These are phyloP conservation scores for Neelides sp. DNA, from an alignment of 1,140 invertebrate species.

Conservation along the genomic window DNA sequence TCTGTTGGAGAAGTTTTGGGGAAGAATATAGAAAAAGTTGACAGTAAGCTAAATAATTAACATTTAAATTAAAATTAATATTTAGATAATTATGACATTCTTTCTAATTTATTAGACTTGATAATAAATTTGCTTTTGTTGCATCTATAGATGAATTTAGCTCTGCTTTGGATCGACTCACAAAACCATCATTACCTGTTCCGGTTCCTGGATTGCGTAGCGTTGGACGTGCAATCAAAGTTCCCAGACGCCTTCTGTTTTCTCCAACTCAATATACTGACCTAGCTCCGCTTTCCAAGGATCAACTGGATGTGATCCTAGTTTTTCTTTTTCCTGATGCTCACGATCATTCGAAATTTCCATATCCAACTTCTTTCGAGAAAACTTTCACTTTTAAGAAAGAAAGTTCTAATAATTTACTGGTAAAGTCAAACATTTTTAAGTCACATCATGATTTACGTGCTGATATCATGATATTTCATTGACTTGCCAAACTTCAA, in stretches of 20 bases:
- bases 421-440: conserved; percentile 12
- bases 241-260: conserved; percentile 24
- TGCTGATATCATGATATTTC: neutral
- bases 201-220: conserved; percentile 8
- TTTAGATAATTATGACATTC: conserved; percentile 5
- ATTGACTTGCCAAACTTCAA: neutral
- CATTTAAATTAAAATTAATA: neutral
- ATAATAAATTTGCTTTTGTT: conserved; percentile 1
- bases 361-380: conserved; percentile 30
- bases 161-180: conserved; percentile 39
- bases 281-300: conserved; percentile 60
- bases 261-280: conserved; percentile 32
- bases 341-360: conserved; percentile 40
- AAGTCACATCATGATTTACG: neutral
- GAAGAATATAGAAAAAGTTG: conserved; percentile 40
- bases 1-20: conserved; percentile 47
- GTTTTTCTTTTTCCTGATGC: conserved; percentile 84
- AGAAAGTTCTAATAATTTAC: neutral
- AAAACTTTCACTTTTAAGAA: conserved; percentile 21
- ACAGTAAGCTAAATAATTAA: neutral
- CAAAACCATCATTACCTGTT: conserved; percentile 34
- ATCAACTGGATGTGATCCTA: conserved; percentile 60
- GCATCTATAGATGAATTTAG: conserved; percentile 32
- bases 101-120: no score
- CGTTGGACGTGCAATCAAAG: conserved; percentile 33